phyloP scores from a whole-genome alignment of 2,888 invertebrate species.

The Synanthedon vespiformis region DNA sequence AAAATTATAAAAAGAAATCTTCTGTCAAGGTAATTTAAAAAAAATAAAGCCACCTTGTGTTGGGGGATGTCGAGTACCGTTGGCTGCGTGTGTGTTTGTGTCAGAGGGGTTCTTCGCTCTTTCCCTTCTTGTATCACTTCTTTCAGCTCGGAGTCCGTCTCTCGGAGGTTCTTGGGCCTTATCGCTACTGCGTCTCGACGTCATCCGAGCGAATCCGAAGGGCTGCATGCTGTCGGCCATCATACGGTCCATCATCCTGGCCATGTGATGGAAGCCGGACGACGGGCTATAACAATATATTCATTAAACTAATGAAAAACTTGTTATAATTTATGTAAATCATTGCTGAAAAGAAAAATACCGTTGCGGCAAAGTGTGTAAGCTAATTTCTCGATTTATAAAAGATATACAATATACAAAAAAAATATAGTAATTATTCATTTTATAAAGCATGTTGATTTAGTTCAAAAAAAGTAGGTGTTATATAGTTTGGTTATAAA shows the following conservation, averaged over 20 bases:
- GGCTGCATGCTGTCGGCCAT: slow-evolving; percentile 76
- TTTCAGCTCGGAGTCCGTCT: slow-evolving; percentile 41
- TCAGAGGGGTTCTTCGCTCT: slow-evolving; percentile 23
- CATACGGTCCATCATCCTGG: slow-evolving; percentile 80
- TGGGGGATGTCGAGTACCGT: slow-evolving; percentile 53
- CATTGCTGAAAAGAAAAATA: too few species aligned
- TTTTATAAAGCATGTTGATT: too few species aligned
- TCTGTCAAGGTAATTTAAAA: not conserved
- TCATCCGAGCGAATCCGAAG: slow-evolving; percentile 74
- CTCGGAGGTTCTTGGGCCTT: slow-evolving; percentile 28
- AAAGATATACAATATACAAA: too few species aligned
- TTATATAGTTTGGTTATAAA: too few species aligned
- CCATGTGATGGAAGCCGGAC: slow-evolving; percentile 76
- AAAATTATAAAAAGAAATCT: too few species aligned
- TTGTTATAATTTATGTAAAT: too few species aligned
- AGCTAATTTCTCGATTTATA: too few species aligned
- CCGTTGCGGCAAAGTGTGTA: too few species aligned
- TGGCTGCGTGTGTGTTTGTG: slow-evolving; percentile 29
- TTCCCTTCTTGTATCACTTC: slow-evolving; percentile 34
- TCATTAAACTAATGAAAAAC: not conserved
- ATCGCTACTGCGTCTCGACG: slow-evolving; percentile 56
- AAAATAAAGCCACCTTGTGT: slow-evolving; percentile 39
- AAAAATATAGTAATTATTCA: too few species aligned
- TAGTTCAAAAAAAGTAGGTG: too few species aligned
- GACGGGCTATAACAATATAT: slow-evolving; percentile 58